Evolutionary conservation across 2,113 vertebrate genomes (phyloP).

Genomic region (Lycaon pictus): DNA sequence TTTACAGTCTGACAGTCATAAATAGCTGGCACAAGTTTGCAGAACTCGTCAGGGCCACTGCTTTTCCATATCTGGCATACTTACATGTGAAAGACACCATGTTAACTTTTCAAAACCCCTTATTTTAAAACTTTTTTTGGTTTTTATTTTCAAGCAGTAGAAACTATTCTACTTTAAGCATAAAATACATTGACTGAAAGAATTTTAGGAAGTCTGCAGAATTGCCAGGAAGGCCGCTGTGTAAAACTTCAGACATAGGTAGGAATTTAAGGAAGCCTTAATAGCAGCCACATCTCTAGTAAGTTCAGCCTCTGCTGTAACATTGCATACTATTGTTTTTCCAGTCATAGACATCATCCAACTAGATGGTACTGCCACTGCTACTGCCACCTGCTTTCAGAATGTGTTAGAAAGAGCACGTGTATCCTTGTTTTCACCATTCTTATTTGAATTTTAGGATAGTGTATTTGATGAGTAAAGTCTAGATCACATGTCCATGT

Average conservation of each 20-base stretch:
- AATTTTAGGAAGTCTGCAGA: neutral
- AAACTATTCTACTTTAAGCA: neutral
- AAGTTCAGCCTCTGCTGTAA: neutral
- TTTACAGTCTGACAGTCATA: neutral
- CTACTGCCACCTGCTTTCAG: neutral
- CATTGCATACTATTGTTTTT: too few species aligned
- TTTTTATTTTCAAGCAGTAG: neutral
- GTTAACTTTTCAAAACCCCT: neutral
- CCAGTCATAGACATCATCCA: neutral
- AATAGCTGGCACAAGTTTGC: neutral
- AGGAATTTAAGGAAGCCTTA: neutral
- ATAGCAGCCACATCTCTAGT: neutral
- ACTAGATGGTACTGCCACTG: neutral
- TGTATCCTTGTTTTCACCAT: too few species aligned
- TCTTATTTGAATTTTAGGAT: neutral
- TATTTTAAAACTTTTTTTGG: neutral
- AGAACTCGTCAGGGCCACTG: neutral
- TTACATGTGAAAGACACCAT: neutral
- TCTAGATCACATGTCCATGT: neutral
- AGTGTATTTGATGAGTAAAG: neutral
- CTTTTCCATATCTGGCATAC: neutral
- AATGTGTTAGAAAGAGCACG: neutral
- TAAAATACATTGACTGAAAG: neutral
- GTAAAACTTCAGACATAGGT: neutral
- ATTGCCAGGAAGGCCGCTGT: neutral